Evolutionary conservation across 2,888 invertebrate genomes (phyloP).

Genomic region (Xylota segnis): DNA sequence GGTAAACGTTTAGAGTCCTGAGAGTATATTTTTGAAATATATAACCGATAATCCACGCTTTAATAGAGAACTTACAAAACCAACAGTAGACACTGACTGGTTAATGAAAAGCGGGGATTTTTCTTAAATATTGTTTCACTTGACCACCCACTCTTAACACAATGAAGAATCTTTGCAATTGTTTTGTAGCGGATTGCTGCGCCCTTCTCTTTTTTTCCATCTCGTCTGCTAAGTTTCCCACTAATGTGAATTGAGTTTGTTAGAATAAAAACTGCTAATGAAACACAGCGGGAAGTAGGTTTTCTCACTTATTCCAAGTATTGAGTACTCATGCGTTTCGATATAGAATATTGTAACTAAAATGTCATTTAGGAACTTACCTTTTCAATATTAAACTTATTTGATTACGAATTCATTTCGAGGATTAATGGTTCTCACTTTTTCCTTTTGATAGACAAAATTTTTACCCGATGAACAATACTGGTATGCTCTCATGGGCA

Average conservation of each 20-base stretch:
- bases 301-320: conserved; percentile 55
- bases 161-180: conserved; percentile 55
- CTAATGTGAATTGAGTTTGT: conserved; percentile 25
- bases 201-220: conserved; percentile 57
- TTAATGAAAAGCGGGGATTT: conserved; percentile 55
- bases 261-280: conserved; percentile 38
- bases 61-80: conserved; percentile 37
- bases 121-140: conserved; percentile 81
- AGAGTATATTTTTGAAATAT: neutral
- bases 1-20: neutral
- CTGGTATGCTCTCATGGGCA: conserved; percentile 35
- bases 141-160: conserved; percentile 81
- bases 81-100: conserved; percentile 57
- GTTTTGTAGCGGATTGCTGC: conserved; percentile 15
- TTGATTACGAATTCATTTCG: conserved; percentile 4
- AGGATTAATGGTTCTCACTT: conserved; percentile 40
- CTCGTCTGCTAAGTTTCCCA: conserved; percentile 38
- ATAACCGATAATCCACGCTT: neutral
- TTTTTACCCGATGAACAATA: conserved; percentile 25
- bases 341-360: conserved; percentile 25
- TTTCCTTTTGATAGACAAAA: conserved; percentile 21
- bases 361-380: neutral
- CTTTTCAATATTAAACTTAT: neutral
- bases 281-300: conserved; percentile 60
- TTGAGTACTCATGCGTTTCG: conserved; percentile 40